Evolutionary conservation across 2,888 invertebrate genomes (phyloP).

Genomic region (Mantis religiosa): DNA sequence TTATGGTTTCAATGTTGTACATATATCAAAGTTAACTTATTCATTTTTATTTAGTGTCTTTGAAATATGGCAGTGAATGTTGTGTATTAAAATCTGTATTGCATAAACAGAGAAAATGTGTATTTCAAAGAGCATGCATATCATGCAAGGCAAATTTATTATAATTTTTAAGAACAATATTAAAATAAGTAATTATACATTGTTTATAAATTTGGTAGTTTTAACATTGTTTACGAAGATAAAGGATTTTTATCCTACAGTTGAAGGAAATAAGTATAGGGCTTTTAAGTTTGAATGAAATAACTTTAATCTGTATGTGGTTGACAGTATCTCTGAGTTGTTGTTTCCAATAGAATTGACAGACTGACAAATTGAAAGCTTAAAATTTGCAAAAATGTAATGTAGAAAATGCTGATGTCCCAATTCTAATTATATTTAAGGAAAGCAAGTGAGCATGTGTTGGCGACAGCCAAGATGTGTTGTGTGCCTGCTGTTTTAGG

Average conservation of each 20-base stretch:
- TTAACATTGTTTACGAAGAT: background rate
- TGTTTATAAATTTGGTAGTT: background rate
- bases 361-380: too few relatives aligned
- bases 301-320: background rate
- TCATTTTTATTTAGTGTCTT: background rate
- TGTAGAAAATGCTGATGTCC: too few relatives aligned
- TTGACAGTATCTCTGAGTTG: too few relatives aligned
- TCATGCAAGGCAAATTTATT: background rate
- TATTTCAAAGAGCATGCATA: background rate
- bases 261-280: background rate
- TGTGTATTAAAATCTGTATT: background rate
- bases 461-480: too few relatives aligned
- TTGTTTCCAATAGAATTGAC: too few relatives aligned
- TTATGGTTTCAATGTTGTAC: background rate
- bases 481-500: too few relatives aligned
- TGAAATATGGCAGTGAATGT: background rate
- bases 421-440: too few relatives aligned
- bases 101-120: background rate
- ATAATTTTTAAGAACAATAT: background rate
- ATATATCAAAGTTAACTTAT: background rate
- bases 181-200: background rate
- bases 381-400: too few relatives aligned
- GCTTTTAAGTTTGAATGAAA: background rate
- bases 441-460: too few relatives aligned
- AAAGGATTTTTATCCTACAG: background rate